Evolutionary conservation across 2,888 invertebrate species (phyloP).

Genomic region (Parthenolecanium corni): DNA sequence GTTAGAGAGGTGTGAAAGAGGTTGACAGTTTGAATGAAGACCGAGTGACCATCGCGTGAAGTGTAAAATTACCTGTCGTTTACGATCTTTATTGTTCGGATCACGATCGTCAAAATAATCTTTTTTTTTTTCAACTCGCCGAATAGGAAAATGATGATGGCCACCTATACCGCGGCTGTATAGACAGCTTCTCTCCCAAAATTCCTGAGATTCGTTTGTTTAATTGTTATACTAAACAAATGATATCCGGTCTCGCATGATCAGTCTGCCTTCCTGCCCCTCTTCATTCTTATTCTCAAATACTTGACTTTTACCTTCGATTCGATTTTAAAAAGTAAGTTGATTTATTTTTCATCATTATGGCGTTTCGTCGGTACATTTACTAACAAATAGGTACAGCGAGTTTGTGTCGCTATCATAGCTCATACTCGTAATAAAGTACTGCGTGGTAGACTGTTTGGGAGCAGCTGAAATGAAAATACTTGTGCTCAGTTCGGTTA

Average conservation of each 20-base stretch:
- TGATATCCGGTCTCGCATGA: conserved; percentile 12
- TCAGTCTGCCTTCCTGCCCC: neutral
- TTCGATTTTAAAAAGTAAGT: no score
- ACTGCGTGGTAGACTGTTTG: no score
- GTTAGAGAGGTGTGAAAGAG: conserved; percentile 15
- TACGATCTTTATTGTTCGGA: conserved; percentile 15
- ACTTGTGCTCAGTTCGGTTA: no score
- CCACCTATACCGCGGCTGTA: neutral
- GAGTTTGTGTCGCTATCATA: no score
- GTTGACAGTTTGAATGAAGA: conserved; percentile 21
- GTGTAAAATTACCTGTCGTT: conserved; percentile 23
- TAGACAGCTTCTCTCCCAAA: neutral
- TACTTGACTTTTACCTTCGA: no score
- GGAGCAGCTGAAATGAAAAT: no score
- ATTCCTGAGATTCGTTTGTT: conserved; percentile 2
- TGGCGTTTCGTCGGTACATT: no score
- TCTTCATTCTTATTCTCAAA: no score
- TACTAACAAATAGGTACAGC: no score
- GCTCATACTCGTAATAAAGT: no score
- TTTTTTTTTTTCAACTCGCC: neutral
- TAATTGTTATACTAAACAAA: conserved; percentile 19
- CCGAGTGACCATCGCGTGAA: conserved; percentile 16
- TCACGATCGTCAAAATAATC: conserved; percentile 13
- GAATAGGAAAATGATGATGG: neutral
- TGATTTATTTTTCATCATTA: no score